phyloP scores from a whole-genome alignment of 2,888 invertebrate species.

The Eupithecia subfuscata region DNA sequence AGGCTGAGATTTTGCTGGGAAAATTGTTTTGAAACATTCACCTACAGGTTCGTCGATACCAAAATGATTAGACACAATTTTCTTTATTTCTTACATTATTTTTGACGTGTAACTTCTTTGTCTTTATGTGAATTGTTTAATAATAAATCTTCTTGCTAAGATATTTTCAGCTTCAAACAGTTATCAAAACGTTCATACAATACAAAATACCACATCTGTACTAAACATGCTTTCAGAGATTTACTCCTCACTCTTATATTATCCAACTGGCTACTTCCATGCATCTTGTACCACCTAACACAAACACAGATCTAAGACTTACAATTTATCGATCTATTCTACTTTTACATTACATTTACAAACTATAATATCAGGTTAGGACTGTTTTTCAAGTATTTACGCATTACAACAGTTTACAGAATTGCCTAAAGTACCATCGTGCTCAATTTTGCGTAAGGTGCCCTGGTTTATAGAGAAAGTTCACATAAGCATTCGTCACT shows the following conservation, averaged over 20 bases:
- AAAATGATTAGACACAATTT: background rate
- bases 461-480: slow-evolving; percentile 19
- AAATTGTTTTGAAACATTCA: background rate
- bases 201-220: slow-evolving; percentile 32
- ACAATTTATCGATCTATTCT: slow-evolving; percentile 64
- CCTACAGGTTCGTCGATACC: background rate
- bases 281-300: slow-evolving; percentile 71
- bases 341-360: slow-evolving; percentile 49
- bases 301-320: slow-evolving; percentile 69
- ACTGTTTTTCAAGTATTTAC: slow-evolving; percentile 58
- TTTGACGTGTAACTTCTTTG: background rate
- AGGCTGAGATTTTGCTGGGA: slow-evolving; percentile 11
- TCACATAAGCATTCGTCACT: slow-evolving; percentile 32
- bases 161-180: slow-evolving; percentile 4
- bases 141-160: background rate
- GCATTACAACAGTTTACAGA: slow-evolving; percentile 50
- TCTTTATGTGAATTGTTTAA: background rate
- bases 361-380: slow-evolving; percentile 54
- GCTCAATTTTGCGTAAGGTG: slow-evolving; percentile 19
- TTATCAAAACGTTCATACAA: slow-evolving; percentile 22
- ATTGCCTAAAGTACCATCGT: slow-evolving; percentile 30
- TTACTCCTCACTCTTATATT: slow-evolving; percentile 42
- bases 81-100: background rate
- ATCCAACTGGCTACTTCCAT: slow-evolving; percentile 64
- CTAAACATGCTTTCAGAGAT: slow-evolving; percentile 57